Evolutionary conservation across 2,113 vertebrate species (phyloP), one percentile per base, ranked within the genome.

Genomic region (Antennarius striatus): DNA sequence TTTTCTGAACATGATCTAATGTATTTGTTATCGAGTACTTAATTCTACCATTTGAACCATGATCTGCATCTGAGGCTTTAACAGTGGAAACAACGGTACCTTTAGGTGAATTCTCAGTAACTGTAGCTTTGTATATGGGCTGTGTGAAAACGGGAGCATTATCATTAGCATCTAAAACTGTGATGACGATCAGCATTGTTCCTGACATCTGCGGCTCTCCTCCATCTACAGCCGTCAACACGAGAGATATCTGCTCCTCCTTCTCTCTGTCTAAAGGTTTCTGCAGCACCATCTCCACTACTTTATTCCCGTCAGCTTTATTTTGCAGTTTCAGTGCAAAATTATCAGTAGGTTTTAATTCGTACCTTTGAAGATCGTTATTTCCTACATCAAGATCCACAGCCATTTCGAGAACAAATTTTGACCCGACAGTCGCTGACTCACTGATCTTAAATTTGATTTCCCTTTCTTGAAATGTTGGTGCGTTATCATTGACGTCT

Each of bases 121-220:
- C 5, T 84, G 75, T 62, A 0, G 67, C 73, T 16, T 75, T 87
- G 28, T 94, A 95, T 1, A 47, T 29, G 0, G 81, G 51, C 57
- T 92, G 88, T 4, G 82, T 93, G 77, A 96, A 97, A 30, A 79
- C 4, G 0, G 96, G 96, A 0, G 93, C 93, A 0, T 97, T 96
- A 58, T 97, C 96, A 70, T 97, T 97, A n/a, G 0, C 73, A 43
- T 97, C 96, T 75, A 95, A 81, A 5, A 97, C 94, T 13, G 86
- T 86, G 16, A 97, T 64, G 6, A 29, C 39, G 30, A 91, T 79
- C 7, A 69, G 13, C 16, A 79, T 66, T 2, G 80, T 87, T 2
- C 89, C 87, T 0, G 86, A 86, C 65, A 87, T 77, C 29, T 73
- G 79, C 0, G 89, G 85, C 1, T 83, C 36, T 5, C 88, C 86